These are phyloP conservation scores for Sisyra terminalis DNA, from an alignment of 2,888 invertebrate species.

Conservation along the genomic window DNA sequence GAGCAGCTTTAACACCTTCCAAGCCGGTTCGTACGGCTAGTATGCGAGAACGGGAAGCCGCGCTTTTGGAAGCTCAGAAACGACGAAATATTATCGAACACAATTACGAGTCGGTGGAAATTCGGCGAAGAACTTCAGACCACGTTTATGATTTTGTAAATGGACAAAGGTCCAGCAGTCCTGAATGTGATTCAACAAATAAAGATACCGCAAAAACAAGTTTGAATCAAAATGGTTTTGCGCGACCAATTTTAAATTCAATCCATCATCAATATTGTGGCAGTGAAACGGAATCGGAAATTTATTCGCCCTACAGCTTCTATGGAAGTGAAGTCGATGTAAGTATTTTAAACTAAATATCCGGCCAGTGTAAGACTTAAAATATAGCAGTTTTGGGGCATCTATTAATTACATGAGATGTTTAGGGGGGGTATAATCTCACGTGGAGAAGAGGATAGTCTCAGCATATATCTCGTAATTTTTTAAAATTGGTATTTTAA, in stretches of 20 bases:
- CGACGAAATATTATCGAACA: conserved; percentile 12
- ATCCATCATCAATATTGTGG: conserved; percentile 61
- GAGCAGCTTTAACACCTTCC: conserved; percentile 63
- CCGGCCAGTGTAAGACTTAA: no score
- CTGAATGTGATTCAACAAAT: conserved; percentile 46
- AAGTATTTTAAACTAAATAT: conserved; percentile 10
- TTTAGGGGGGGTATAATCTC: no score
- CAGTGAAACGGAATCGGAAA: conserved; percentile 70
- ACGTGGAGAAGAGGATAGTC: no score
- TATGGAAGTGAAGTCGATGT: conserved; percentile 41
- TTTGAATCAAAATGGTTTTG: conserved; percentile 19
- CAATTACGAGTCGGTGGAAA: conserved; percentile 15
- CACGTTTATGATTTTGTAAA: conserved; percentile 48
- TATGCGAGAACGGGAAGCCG: conserved; percentile 63
- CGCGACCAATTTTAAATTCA: conserved; percentile 17
- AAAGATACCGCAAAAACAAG: conserved; percentile 24
- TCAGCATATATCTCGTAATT: no score
- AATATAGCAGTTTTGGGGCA: no score
- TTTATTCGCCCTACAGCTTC: conserved; percentile 68
- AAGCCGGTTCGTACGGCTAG: conserved; percentile 78
- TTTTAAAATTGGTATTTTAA: no score
- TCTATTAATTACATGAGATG: no score
- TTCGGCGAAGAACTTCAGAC: conserved; percentile 24
- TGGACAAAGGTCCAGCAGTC: conserved; percentile 47
- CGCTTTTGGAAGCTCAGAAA: conserved; percentile 30